A percentile compares a stretch with the other conserved stretches of the same genome.
Evolutionary conservation across 1,140 invertebrate species (phyloP).

Genomic region (Caenorhabditis tropicalis): DNA sequence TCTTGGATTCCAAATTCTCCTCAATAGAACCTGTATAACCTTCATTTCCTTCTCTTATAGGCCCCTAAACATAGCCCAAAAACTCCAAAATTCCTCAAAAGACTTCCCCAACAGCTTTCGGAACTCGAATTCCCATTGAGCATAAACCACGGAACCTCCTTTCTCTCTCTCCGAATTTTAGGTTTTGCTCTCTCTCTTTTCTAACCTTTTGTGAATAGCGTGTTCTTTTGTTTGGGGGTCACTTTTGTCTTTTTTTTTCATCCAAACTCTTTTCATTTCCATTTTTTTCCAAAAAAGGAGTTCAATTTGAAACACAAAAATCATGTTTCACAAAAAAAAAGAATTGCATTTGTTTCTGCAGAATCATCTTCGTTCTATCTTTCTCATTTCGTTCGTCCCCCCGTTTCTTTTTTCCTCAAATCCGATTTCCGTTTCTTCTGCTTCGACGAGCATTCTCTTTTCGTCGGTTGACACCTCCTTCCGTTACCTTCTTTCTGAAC

Average conservation of each 20-base stretch:
- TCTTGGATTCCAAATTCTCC: too few relatives aligned
- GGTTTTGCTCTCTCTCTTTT: slow-evolving; percentile 9
- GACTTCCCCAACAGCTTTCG: too few relatives aligned
- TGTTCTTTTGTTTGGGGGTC: neutral
- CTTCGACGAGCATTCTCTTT: slow-evolving; percentile 11
- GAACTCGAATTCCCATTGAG: too few relatives aligned
- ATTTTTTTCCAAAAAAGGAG: neutral
- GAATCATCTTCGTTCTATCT: neutral
- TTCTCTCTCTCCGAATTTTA: neutral
- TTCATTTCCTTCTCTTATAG: too few relatives aligned
- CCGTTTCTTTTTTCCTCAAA: neutral
- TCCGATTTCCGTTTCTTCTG: slow-evolving; percentile 21
- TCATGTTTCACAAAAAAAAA: neutral
- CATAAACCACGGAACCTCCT: slow-evolving; percentile 9
- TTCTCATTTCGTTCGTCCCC: neutral
- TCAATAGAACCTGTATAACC: too few relatives aligned
- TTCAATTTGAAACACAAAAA: neutral
- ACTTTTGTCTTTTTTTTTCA: neutral
- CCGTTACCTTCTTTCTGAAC: neutral
- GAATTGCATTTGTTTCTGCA: neutral
- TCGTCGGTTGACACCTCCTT: slow-evolving; percentile 17
- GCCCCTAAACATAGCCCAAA: too few relatives aligned
- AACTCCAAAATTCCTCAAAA: too few relatives aligned
- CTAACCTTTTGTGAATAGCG: neutral
- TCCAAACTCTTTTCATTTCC: neutral